Conservation (phyloP, 1,140 invertebrate genomes). For the Megalonaias nervosa region DNA sequence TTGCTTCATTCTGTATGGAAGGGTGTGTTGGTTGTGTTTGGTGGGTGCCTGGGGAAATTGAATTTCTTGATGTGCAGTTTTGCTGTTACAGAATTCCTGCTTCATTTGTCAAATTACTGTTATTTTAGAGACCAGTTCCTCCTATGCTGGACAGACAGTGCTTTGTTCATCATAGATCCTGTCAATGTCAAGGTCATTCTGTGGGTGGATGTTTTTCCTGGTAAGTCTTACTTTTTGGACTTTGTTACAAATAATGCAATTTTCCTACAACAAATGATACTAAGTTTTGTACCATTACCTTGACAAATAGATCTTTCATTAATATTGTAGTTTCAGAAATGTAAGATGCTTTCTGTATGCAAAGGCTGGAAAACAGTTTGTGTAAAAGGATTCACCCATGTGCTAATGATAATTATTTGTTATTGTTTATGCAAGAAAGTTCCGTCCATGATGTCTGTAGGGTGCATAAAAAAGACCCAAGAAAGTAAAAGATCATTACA, state of each 20-base stretch:
- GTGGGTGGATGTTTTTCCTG: constrained; percentile 51
- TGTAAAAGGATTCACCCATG: background rate
- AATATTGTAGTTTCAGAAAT: background rate
- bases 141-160: constrained; percentile 54
- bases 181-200: constrained; percentile 62
- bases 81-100: background rate
- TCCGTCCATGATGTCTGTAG: too few species aligned
- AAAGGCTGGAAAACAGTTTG: background rate
- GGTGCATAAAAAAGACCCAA: too few species aligned
- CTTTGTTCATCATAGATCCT: constrained; percentile 62
- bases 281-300: too few species aligned
- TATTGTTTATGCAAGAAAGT: too few species aligned
- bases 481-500: too few species aligned
- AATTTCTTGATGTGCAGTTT: too few species aligned
- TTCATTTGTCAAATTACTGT: background rate
- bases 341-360: background rate
- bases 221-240: constrained; percentile 28
- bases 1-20: too few species aligned
- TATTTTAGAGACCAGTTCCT: constrained; percentile 42
- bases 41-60: too few species aligned
- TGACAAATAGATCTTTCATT: background rate
- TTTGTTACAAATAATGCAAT: background rate
- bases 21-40: too few species aligned
- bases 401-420: too few species aligned
- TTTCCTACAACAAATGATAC: too few species aligned